Base-by-base conservation (phyloP, 2,797 vertebrate species). In the Acestrorhynchus altus region DNA sequence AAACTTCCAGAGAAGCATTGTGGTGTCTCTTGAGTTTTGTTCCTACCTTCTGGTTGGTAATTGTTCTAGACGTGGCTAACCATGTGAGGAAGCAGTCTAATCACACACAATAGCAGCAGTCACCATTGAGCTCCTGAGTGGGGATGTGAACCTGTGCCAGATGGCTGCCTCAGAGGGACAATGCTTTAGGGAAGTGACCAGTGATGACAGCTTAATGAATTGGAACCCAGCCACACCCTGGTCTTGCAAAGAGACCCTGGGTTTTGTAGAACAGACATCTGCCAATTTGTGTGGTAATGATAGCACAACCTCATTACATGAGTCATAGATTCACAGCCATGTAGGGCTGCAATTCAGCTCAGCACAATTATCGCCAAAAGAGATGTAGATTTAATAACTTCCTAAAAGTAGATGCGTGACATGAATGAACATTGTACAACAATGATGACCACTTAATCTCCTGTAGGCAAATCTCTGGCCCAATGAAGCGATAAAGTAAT, bases 21-120 rank as follows among this genome's bases (percentile, higher is more conserved):
- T 4, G 31, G 18, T 40, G 12, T 39, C 49, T 24, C 24, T 31
- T 54, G 49, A 31, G 49, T 40, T 70, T 54, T 70, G 67, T 70
- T 70, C 18, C 13, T 39, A 39, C 67, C 49, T 70, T 70, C 49
- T 70, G 49, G 28, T n/a, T 35, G 46, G 49, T 70, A 70, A 70
- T 70, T 70, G 49, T n/a, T 39, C 47, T 54, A 20, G 67, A 70
- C 67, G 49, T 70, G 67, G 47, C 47, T 70, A 70, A 70, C 67
- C 67, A 70, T 54, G 67, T 70, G 67, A 39, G 49, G 67, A 54
- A 70, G 49, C 11, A 49, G 28, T n/a, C 28, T 70, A 70, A 70
- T 70, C 67, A 70, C 67, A 39, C 49, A 70, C 67, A 70, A 70
- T 70, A 70, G 67, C 67, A 70, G 67, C n/a, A 70, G 49, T 54